phyloP scores from a whole-genome alignment of 2,888 invertebrate species.

The Microctonus hyperodae region DNA sequence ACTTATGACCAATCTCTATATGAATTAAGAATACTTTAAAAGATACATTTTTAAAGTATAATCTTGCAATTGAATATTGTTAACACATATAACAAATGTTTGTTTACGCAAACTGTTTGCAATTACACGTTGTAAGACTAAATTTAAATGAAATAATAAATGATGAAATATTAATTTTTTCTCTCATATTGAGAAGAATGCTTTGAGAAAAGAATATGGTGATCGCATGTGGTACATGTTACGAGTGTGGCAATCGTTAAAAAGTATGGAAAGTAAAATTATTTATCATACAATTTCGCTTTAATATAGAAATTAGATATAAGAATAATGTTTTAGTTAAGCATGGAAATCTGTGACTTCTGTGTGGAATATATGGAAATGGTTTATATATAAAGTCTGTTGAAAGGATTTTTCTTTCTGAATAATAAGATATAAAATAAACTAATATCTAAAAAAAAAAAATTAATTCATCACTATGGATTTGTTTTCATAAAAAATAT shows the following conservation, averaged over 20 bases:
- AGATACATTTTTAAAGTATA: slow-evolving; percentile 36
- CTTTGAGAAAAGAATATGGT: slow-evolving; percentile 19
- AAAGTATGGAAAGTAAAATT: slow-evolving; percentile 30
- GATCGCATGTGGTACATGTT: background rate
- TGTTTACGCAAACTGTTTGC: slow-evolving; percentile 9
- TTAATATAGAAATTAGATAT: slow-evolving; percentile 22
- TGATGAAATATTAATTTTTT: slow-evolving; percentile 40
- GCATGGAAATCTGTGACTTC: slow-evolving; percentile 7
- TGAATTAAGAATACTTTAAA: slow-evolving; percentile 40
- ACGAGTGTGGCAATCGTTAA: slow-evolving; percentile 4
- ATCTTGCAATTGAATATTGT: slow-evolving; percentile 11
- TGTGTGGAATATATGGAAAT: slow-evolving; percentile 17
- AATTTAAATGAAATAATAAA: slow-evolving; percentile 26
- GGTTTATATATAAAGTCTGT: slow-evolving; percentile 39
- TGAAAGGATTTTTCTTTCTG: slow-evolving; percentile 33
- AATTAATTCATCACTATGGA: background rate
- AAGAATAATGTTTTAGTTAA: background rate
- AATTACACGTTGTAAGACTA: slow-evolving; percentile 15
- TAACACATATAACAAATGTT: background rate
- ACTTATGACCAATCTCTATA: slow-evolving; percentile 34
- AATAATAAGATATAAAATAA: slow-evolving; percentile 38
- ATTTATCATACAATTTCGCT: slow-evolving; percentile 24
- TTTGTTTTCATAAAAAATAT: slow-evolving; percentile 14
- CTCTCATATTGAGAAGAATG: slow-evolving; percentile 60
- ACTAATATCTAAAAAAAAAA: background rate